A percentile compares a stretch with the other conserved stretches of the same genome.
These are phyloP conservation scores for Cacajao melanocephalus DNA, from an alignment of 2,797 vertebrate species.

Conservation along the genomic window DNA sequence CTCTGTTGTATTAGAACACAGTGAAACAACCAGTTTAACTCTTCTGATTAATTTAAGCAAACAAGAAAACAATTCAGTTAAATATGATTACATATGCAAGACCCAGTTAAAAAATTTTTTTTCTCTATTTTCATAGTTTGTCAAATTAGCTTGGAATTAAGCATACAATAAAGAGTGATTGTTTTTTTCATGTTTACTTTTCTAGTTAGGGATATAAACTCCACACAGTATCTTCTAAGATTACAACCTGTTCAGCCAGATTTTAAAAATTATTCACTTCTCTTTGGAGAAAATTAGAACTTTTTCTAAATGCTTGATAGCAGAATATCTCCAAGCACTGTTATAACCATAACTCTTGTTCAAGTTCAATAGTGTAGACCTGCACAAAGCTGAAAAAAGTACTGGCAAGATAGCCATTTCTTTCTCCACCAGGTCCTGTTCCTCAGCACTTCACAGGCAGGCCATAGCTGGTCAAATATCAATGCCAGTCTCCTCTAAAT, in stretches of 20 bases:
- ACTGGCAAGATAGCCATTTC: not conserved
- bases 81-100: not conserved
- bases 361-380: not conserved
- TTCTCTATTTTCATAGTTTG: not conserved
- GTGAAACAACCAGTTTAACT: not conserved
- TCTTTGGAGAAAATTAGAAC: not conserved
- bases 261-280: not conserved
- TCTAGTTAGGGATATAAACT: slow-evolving; percentile 1
- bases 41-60: slow-evolving; percentile 19
- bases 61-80: not conserved
- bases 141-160: slow-evolving; percentile 19
- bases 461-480: not conserved
- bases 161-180: not conserved
- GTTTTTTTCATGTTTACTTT: not conserved
- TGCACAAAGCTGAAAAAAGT: not conserved
- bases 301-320: not conserved
- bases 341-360: not conserved
- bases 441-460: not conserved
- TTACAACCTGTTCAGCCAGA: not conserved
- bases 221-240: not conserved
- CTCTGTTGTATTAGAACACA: not conserved
- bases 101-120: not conserved
- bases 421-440: not conserved
- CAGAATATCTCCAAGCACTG: not conserved
- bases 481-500: not conserved